Evolutionary conservation across 2,113 vertebrate species (phyloP).

Genomic region (Cricetomys ansorgei): DNA sequence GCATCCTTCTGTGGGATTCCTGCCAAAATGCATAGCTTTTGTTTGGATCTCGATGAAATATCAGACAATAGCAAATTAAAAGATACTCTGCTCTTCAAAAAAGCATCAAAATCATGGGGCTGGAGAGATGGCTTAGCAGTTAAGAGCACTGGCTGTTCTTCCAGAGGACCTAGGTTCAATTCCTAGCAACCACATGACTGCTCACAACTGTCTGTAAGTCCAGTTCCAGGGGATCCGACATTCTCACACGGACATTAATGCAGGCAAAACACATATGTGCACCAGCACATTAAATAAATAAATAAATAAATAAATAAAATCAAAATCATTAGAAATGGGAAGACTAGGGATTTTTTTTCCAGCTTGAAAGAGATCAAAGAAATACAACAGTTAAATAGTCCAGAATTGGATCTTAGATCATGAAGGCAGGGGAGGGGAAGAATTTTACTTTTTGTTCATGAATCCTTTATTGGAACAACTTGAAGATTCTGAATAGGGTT

Average conservation of each 20-base stretch:
- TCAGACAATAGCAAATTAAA: slow-evolving; percentile 31
- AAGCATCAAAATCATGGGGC: neutral
- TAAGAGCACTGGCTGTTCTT: too few species aligned
- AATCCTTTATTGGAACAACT: neutral
- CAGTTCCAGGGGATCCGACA: too few species aligned
- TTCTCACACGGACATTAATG: too few species aligned
- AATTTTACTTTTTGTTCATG: neutral
- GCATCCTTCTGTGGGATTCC: neutral
- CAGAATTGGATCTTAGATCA: neutral
- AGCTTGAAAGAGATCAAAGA: neutral
- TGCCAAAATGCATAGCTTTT: neutral
- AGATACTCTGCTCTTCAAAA: neutral
- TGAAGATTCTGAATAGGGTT: neutral
- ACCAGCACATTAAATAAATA: too few species aligned
- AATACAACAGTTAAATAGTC: neutral
- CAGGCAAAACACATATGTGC: too few species aligned
- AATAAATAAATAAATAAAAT: neutral
- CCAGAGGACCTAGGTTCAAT: too few species aligned
- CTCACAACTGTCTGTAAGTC: too few species aligned
- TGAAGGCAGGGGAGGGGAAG: neutral
- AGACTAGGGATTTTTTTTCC: neutral
- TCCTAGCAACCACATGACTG: too few species aligned
- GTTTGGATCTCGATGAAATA: slow-evolving; percentile 28
- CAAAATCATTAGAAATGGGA: neutral
- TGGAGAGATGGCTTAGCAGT: too few species aligned